phyloP scores from a whole-genome alignment of 1,140 invertebrate species.

The Aphaenogaster rudis region DNA sequence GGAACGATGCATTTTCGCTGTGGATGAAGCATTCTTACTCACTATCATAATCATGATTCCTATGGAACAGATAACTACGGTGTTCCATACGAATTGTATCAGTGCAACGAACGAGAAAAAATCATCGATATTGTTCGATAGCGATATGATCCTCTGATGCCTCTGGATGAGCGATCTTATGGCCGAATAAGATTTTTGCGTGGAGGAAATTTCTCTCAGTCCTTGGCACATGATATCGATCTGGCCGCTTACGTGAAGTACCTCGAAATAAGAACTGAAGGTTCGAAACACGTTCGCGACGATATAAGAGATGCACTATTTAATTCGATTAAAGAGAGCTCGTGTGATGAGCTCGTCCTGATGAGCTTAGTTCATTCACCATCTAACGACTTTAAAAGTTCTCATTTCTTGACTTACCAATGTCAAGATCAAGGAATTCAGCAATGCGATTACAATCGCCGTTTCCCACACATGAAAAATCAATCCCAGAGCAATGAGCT shows the following conservation, averaged over 20 bases:
- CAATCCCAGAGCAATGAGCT: constrained; percentile 30
- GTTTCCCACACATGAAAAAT: constrained; percentile 25
- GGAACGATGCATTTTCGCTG: not conserved
- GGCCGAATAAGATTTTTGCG: not conserved
- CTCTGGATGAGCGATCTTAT: not conserved
- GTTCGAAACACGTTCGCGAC: not conserved
- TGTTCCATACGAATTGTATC: constrained; percentile 49
- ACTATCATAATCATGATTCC: constrained; percentile 52
- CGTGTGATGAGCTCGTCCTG: not conserved
- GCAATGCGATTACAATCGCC: constrained; percentile 38
- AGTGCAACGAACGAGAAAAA: constrained; percentile 37
- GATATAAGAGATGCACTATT: not conserved
- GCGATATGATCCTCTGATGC: constrained; percentile 51
- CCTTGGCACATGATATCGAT: constrained; percentile 43
- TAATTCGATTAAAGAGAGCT: not conserved
- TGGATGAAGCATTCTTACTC: not conserved
- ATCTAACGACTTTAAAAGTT: not conserved
- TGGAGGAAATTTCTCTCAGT: constrained; percentile 9
- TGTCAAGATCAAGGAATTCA: constrained; percentile 48
- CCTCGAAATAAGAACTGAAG: constrained; percentile 10
- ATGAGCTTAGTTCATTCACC: not conserved
- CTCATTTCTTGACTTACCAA: constrained; percentile 42
- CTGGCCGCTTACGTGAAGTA: constrained; percentile 19
- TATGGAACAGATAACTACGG: constrained; percentile 33
- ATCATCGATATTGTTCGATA: constrained; percentile 31